Percentiles rank a stretch among this genome's conserved stretches.
phyloP scores from a whole-genome alignment of 1,140 invertebrate species.

The Caenorhabditis brenneri region DNA sequence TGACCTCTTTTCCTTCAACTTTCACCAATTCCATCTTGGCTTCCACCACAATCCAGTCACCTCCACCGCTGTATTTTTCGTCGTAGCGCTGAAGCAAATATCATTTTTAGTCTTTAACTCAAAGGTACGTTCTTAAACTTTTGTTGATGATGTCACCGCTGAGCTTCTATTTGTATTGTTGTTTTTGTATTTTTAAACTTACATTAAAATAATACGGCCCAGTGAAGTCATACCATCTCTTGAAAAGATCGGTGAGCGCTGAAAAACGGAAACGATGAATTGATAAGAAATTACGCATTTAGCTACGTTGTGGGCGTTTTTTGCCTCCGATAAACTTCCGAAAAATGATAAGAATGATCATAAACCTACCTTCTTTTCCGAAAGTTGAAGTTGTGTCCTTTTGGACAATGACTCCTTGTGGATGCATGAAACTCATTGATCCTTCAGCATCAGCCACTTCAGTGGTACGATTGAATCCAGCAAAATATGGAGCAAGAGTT shows the following conservation, averaged over 20 bases:
- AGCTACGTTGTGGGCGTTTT: conserved; percentile 21
- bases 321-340: background rate
- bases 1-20: conserved; percentile 14
- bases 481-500: conserved; percentile 1
- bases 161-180: background rate
- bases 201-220: conserved; percentile 27
- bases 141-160: background rate
- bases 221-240: conserved; percentile 33
- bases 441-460: conserved; percentile 5
- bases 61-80: conserved; percentile 33
- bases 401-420: conserved; percentile 10
- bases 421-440: conserved; percentile 32
- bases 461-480: conserved; percentile 8
- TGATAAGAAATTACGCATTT: background rate
- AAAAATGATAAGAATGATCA: conserved; percentile 9
- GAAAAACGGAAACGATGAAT: conserved; percentile 30
- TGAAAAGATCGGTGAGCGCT: conserved; percentile 36
- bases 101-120: background rate
- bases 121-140: too few species aligned
- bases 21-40: background rate
- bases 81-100: conserved; percentile 11
- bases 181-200: background rate
- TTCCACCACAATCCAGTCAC: conserved; percentile 10
- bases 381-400: background rate
- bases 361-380: conserved; percentile 27